Conservation (phyloP, 2,797 vertebrate species). For the Tympanoctomys barrerae region DNA sequence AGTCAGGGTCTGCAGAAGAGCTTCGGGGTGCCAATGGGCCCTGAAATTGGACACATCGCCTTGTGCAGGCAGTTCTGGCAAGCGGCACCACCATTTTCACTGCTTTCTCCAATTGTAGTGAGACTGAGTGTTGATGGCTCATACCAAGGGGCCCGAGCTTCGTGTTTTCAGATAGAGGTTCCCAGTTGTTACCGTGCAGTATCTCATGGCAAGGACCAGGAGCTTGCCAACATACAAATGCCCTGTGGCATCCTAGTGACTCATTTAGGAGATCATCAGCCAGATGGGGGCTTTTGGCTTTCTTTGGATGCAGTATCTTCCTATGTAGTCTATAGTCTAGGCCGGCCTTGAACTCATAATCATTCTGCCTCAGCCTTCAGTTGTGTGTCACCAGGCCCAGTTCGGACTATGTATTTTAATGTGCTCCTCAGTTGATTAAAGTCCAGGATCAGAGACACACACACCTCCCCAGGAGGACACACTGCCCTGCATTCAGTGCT, state of each 20-base stretch:
- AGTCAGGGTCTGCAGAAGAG: background rate
- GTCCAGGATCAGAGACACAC: background rate
- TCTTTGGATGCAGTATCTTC: background rate
- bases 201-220: background rate
- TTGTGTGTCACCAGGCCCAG: background rate
- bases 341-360: background rate
- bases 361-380: background rate
- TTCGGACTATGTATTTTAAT: background rate
- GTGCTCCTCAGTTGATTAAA: background rate
- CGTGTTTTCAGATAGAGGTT: background rate
- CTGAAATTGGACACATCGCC: rapidly evolving
- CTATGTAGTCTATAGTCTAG: background rate
- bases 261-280: background rate
- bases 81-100: background rate
- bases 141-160: background rate
- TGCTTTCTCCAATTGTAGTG: background rate
- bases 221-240: background rate
- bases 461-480: background rate
- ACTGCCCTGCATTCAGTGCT: background rate
- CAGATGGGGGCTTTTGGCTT: background rate
- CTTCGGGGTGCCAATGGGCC: background rate
- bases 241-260: background rate
- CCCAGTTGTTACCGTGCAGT: background rate
- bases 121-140: background rate
- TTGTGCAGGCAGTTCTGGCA: background rate